Evolutionary conservation across 1,140 invertebrate genomes (phyloP).

Genomic region (Phthorimaea operculella): DNA sequence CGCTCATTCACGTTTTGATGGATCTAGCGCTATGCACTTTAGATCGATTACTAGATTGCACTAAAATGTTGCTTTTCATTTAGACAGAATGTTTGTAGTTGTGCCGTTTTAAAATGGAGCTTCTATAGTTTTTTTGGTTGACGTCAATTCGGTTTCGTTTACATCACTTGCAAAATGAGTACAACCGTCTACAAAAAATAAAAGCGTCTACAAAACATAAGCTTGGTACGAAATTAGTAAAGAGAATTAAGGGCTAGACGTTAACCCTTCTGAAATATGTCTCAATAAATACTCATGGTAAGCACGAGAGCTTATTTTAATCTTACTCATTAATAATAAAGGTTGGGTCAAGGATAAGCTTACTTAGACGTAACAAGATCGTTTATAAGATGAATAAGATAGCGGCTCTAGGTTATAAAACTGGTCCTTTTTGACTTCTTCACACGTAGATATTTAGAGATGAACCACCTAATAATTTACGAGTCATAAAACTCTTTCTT

Average conservation of each 20-base stretch:
- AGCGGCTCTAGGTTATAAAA: no score
- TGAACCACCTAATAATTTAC: no score
- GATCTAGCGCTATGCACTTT: slow-evolving; percentile 50
- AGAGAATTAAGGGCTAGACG: neutral
- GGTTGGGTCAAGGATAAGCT: neutral
- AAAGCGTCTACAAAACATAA: no score
- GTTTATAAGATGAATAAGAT: slow-evolving; percentile 1
- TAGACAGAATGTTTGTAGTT: neutral
- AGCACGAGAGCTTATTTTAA: neutral
- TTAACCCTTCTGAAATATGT: neutral
- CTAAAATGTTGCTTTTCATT: slow-evolving; percentile 22
- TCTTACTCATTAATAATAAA: neutral
- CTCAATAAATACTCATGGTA: neutral
- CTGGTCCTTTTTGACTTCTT: no score
- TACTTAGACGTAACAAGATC: neutral
- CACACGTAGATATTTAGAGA: no score
- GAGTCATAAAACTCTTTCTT: no score
- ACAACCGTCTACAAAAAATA: no score
- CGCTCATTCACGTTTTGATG: slow-evolving; percentile 30
- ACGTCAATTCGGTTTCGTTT: no score
- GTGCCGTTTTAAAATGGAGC: no score
- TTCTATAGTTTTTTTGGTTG: no score
- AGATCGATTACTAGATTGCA: slow-evolving; percentile 46
- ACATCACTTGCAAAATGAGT: no score
- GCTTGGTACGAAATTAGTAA: neutral